These are phyloP conservation scores for Pomacea maculata DNA, from an alignment of 1,140 invertebrate genomes.

Conservation along the genomic window DNA sequence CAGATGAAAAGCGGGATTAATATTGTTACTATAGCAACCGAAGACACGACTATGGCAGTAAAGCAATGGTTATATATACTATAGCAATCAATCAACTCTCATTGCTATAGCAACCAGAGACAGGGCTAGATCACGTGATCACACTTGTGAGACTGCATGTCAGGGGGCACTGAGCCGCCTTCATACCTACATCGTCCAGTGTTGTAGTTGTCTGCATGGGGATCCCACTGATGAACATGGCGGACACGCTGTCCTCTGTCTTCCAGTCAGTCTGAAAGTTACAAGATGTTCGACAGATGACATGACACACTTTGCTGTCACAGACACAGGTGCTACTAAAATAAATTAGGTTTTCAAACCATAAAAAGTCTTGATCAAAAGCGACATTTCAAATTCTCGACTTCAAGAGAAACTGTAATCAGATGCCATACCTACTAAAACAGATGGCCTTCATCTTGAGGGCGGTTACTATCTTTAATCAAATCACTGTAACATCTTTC, in stretches of 20 bases:
- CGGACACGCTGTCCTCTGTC: background rate
- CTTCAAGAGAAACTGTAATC: no score
- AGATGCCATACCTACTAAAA: background rate
- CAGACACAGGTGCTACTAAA: background rate
- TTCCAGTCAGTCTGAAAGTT: background rate
- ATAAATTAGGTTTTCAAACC: background rate
- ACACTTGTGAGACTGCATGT: no score
- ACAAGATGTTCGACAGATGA: background rate
- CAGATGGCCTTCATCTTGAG: background rate
- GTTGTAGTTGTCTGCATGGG: background rate
- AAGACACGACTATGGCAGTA: background rate
- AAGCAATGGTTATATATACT: background rate
- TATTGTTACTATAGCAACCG: background rate
- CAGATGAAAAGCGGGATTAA: background rate
- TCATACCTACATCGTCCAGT: background rate
- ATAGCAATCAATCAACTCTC: background rate
- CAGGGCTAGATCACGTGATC: background rate
- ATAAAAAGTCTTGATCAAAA: background rate
- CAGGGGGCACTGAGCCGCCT: background rate
- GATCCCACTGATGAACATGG: constrained; percentile 1
- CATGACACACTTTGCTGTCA: background rate
- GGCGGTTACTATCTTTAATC: background rate
- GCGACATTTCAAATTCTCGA: background rate
- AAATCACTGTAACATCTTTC: no score
- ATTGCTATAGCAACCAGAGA: background rate